phyloP scores from a whole-genome alignment of 2,888 invertebrate species.

The Hypsopygia costalis region DNA sequence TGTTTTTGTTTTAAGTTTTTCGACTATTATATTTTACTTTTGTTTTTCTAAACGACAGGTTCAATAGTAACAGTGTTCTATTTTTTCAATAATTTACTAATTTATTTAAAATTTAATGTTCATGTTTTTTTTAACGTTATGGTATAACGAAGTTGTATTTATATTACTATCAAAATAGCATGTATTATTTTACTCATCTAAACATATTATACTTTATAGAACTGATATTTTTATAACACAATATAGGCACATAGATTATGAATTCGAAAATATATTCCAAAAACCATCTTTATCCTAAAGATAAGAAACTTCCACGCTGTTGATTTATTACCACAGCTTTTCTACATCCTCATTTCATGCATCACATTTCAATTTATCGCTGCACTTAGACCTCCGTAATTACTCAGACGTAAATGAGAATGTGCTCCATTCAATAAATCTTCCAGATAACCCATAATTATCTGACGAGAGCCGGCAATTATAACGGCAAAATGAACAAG shows the following conservation, averaged over 20 bases:
- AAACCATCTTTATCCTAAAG: neutral
- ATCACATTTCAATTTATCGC: conserved; percentile 19
- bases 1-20: neutral
- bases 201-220: too few relatives aligned
- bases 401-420: conserved; percentile 42
- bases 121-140: too few relatives aligned
- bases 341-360: conserved; percentile 16
- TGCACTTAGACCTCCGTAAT: conserved; percentile 33
- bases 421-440: conserved; percentile 40
- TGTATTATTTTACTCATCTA: too few relatives aligned
- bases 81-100: too few relatives aligned
- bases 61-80: too few relatives aligned
- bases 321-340: conserved; percentile 5
- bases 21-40: neutral
- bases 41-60: too few relatives aligned
- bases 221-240: too few relatives aligned
- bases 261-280: neutral
- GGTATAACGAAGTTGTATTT: too few relatives aligned
- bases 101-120: too few relatives aligned
- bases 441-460: conserved; percentile 38
- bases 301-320: conserved; percentile 1
- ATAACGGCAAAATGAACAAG: conserved; percentile 25
- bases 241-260: too few relatives aligned
- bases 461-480: conserved; percentile 23
- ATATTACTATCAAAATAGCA: too few relatives aligned